Conservation (phyloP, 2,797 vertebrate genomes). For the Crocidura indochinensis region DNA sequence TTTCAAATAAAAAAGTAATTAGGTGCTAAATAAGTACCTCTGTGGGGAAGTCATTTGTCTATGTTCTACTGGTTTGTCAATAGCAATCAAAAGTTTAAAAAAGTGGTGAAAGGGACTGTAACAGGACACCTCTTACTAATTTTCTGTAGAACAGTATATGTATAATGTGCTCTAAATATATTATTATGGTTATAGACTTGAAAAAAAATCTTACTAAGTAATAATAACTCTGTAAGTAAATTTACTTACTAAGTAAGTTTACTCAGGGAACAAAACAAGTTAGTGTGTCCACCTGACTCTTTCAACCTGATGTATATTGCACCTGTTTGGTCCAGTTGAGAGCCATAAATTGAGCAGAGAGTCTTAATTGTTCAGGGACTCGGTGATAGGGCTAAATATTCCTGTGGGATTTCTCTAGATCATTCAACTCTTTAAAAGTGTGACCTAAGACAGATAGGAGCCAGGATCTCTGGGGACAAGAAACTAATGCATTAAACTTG, state of each 20-base stretch:
- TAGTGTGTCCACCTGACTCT: constrained; percentile 19
- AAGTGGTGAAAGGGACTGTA: not conserved
- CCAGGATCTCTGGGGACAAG: constrained; percentile 61
- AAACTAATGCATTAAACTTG: constrained; percentile 70
- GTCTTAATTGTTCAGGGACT: constrained; percentile 79
- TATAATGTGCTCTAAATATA: not conserved
- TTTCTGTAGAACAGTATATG: not conserved
- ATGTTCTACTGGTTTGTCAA: constrained; percentile 6
- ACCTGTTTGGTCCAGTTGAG: constrained; percentile 54
- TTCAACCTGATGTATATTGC: constrained; percentile 69
- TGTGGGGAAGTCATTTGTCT: not conserved
- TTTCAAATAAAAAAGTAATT: not conserved
- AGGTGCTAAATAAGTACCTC: not conserved
- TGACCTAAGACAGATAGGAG: constrained; percentile 83
- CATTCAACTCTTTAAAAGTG: constrained; percentile 85
- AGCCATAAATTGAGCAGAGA: constrained; percentile 81
- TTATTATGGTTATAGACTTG: constrained; percentile 37
- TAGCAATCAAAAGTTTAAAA: not conserved
- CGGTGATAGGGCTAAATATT: constrained; percentile 78
- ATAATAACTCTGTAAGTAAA: too few relatives aligned
- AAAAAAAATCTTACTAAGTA: not conserved
- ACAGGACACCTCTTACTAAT: not conserved
- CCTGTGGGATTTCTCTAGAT: constrained; percentile 82
- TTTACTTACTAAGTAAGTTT: not conserved
- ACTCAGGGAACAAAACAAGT: not conserved